These are phyloP conservation scores for Ptychadena robeensis DNA, from an alignment of 2,797 vertebrate genomes.

Conservation along the genomic window DNA sequence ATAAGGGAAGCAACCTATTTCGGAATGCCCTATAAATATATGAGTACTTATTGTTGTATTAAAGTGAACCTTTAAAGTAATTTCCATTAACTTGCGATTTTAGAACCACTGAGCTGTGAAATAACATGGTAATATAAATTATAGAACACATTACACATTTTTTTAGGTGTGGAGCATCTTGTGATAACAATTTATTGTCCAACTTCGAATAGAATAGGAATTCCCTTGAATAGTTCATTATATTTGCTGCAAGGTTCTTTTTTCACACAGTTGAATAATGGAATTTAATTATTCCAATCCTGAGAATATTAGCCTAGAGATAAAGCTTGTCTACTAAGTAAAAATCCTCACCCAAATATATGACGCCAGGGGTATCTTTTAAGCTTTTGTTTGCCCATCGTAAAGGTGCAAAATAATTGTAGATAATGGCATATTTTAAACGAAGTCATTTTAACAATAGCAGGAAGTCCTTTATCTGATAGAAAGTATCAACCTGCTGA, in stretches of 20 bases:
- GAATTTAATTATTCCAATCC: constrained; percentile 20
- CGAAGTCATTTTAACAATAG: not conserved
- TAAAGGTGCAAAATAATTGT: not conserved
- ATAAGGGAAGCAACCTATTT: not conserved
- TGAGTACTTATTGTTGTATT: constrained; percentile 25
- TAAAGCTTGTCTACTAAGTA: not conserved
- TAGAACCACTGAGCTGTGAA: constrained; percentile 45
- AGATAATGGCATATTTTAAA: not conserved
- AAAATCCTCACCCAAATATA: not conserved
- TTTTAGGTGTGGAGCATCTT: constrained; percentile 26
- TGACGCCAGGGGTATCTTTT: constrained; percentile 5
- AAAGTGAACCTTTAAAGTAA: constrained; percentile 31
- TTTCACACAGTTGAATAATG: constrained; percentile 6
- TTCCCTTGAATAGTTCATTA: constrained; percentile 8
- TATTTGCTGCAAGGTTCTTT: constrained; percentile 7
- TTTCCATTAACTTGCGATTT: constrained; percentile 23
- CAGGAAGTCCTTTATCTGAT: not conserved
- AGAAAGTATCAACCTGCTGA: not conserved
- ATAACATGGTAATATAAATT: constrained; percentile 37
- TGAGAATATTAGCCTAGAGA: not conserved
- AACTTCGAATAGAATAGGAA: not conserved
- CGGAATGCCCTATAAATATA: constrained; percentile 18
- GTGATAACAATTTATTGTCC: constrained; percentile 44
- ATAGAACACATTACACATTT: constrained; percentile 36
- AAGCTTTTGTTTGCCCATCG: not conserved